Conservation (phyloP, 2,888 invertebrate genomes). For the Yponomeuta evonymella region DNA sequence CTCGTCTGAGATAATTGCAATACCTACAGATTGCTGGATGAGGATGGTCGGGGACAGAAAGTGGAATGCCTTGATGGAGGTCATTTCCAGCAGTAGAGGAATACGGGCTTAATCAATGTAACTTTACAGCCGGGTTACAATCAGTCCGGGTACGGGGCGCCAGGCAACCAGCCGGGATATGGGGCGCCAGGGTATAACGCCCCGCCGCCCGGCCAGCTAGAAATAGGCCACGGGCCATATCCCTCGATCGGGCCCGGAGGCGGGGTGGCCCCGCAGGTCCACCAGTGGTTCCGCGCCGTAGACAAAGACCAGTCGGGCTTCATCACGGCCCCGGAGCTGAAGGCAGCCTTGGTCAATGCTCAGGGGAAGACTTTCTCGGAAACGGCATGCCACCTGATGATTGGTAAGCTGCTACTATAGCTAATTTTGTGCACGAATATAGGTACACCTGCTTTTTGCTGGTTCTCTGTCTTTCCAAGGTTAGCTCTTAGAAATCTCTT, state of each 20-base stretch:
- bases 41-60: too few species aligned
- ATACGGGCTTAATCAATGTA: neutral
- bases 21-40: too few species aligned
- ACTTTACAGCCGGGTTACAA: neutral
- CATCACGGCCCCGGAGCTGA: constrained; percentile 85
- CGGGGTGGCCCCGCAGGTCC: constrained; percentile 81
- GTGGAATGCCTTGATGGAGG: too few species aligned
- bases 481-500: too few species aligned
- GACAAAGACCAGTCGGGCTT: constrained; percentile 89
- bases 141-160: constrained; percentile 25
- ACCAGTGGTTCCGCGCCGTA: constrained; percentile 89
- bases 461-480: too few species aligned
- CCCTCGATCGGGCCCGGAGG: constrained; percentile 70
- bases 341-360: constrained; percentile 88
- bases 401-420: constrained; percentile 68
- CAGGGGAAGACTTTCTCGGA: constrained; percentile 90
- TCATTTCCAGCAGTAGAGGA: too few species aligned
- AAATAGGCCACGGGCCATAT: constrained; percentile 67
- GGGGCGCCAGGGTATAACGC: constrained; percentile 29
- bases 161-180: constrained; percentile 26
- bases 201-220: constrained; percentile 32
- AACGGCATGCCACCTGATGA: constrained; percentile 90
- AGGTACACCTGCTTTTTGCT: too few species aligned
- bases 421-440: too few species aligned
- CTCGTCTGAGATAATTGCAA: too few species aligned